phyloP scores from a whole-genome alignment of 2,888 invertebrate genomes.

The Drosophila anceps region DNA sequence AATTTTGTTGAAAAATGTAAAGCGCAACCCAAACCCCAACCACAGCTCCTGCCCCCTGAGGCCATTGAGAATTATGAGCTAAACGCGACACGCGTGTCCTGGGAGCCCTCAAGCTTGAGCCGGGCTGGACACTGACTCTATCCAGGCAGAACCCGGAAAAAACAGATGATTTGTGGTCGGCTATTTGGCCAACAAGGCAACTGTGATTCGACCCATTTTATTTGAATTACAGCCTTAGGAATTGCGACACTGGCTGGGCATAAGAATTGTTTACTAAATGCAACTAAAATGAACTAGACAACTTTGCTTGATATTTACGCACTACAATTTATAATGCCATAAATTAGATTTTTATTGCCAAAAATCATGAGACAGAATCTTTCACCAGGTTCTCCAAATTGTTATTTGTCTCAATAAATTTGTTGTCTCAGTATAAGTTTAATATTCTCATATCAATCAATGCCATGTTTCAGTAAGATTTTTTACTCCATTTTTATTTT shows the following conservation, averaged over 20 bases:
- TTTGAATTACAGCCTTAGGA: conserved; percentile 26
- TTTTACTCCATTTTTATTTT: not conserved
- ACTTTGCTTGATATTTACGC: not conserved
- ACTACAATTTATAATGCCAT: not conserved
- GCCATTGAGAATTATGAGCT: conserved; percentile 72
- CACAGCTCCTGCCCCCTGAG: conserved; percentile 9
- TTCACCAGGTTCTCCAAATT: not conserved
- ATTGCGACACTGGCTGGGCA: conserved; percentile 2
- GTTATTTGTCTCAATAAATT: not conserved
- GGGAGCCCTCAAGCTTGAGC: conserved; percentile 28
- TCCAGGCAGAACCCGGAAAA: conserved; percentile 20
- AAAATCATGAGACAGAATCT: too few species aligned
- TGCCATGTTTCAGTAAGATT: not conserved
- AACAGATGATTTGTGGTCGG: conserved; percentile 65
- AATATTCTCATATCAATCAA: not conserved
- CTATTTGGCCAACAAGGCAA: conserved; percentile 60
- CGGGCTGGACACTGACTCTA: not conserved
- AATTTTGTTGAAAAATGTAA: conserved; percentile 77
- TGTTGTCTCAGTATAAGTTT: not conserved
- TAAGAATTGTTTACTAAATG: not conserved
- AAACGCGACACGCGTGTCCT: conserved; percentile 70
- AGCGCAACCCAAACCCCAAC: conserved; percentile 32
- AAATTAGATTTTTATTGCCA: not conserved
- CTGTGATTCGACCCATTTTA: conserved; percentile 43
- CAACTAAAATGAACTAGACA: conserved; percentile 4